phyloP scores from a whole-genome alignment of 2,888 invertebrate species.

The Andrena chrysosceles region DNA sequence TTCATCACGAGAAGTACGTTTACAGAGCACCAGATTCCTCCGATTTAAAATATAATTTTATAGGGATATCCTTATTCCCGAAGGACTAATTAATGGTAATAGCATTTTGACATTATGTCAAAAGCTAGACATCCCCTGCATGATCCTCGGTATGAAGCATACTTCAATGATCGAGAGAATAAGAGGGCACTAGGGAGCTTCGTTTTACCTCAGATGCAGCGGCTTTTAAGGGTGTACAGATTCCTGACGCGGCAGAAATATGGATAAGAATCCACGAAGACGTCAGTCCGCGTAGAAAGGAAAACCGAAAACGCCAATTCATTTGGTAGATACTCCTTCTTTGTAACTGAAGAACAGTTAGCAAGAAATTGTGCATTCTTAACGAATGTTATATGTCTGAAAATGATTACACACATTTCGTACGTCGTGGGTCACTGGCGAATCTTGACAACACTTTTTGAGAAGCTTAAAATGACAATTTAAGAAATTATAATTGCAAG shows the following conservation, averaged over 20 bases:
- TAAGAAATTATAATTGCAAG: too few relatives aligned
- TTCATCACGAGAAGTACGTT: background rate
- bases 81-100: conserved; percentile 46
- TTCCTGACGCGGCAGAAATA: conserved; percentile 31
- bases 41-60: background rate
- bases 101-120: conserved; percentile 21
- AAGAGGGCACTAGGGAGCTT: conserved; percentile 32
- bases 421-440: too few relatives aligned
- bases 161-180: conserved; percentile 35
- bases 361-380: background rate
- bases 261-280: background rate
- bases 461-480: too few relatives aligned
- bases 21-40: background rate
- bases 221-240: conserved; percentile 17
- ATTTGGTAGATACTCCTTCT: background rate
- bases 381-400: background rate
- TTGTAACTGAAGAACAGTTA: background rate
- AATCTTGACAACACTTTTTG: too few relatives aligned
- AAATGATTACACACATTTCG: background rate
- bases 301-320: conserved; percentile 6
- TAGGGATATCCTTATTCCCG: conserved; percentile 6
- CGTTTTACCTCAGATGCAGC: conserved; percentile 33
- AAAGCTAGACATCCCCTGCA: conserved; percentile 34
- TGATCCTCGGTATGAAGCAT: conserved; percentile 26
- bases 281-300: background rate